Conservation (phyloP, 2,888 invertebrate species). For the Sisyra terminalis region DNA sequence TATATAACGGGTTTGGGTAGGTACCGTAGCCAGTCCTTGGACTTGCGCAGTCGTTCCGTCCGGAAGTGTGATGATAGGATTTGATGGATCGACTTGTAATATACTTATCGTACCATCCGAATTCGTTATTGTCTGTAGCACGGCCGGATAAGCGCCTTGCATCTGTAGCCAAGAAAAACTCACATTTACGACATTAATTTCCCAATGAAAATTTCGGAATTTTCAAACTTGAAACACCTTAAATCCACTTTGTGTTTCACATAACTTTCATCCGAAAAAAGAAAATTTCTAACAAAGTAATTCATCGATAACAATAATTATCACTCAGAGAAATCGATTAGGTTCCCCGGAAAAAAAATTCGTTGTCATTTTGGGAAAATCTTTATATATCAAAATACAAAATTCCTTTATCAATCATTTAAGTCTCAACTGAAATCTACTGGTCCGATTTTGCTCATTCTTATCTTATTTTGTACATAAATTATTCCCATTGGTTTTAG, state of each 20-base stretch:
- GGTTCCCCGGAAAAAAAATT: no score
- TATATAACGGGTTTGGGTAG: constrained; percentile 11
- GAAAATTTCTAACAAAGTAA: no score
- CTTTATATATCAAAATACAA: no score
- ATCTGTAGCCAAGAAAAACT: constrained; percentile 3
- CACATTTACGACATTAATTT: neutral
- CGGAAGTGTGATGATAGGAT: constrained; percentile 86
- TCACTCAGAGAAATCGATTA: no score
- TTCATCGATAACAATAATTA: no score
- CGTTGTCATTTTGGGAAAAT: no score
- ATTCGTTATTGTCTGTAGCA: constrained; percentile 90
- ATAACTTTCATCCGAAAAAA: no score
- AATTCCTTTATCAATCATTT: no score
- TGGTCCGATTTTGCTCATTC: no score
- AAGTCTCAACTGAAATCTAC: no score
- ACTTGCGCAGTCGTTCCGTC: constrained; percentile 94
- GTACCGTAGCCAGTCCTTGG: constrained; percentile 53
- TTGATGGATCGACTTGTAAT: constrained; percentile 87
- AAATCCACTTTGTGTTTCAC: neutral
- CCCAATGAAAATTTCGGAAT: neutral
- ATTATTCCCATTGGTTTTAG: no score
- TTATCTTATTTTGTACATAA: no score
- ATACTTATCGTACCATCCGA: constrained; percentile 93
- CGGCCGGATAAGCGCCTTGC: constrained; percentile 39
- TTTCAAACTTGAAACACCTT: neutral